Percentiles rank a stretch among this genome's conserved stretches.
Evolutionary conservation across 30 jellyfish, hydroid and myxozoan species (phyloP).

Genomic region (Mastigias papua): DNA sequence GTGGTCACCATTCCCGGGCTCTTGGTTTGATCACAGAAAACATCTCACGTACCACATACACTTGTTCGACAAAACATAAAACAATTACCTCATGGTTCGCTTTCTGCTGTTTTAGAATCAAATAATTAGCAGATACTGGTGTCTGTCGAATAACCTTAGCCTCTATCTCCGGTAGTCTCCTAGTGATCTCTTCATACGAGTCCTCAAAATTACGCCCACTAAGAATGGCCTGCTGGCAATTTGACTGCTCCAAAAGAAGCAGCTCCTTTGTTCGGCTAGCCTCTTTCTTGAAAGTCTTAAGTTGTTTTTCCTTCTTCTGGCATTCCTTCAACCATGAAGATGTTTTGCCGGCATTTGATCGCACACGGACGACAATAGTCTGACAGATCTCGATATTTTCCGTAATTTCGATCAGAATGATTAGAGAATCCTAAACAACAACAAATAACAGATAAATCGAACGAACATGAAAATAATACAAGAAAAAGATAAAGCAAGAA

Average conservation of each 20-base stretch:
- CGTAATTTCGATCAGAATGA: conserved; percentile 73
- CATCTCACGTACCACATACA: no score
- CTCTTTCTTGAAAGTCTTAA: conserved; percentile 48
- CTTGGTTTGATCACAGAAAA: no score
- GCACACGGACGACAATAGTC: conserved; percentile 54
- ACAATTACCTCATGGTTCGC: conserved; percentile 48
- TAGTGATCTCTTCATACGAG: conserved; percentile 58
- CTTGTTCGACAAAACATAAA: no score
- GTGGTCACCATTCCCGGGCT: no score
- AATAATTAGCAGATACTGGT: conserved; percentile 90
- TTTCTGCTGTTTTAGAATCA: conserved; percentile 84
- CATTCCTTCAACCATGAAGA: conserved; percentile 50
- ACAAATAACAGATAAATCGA: background rate
- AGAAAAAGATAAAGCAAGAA: background rate
- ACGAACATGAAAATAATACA: background rate
- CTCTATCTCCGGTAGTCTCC: conserved; percentile 90
- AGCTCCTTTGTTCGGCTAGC: conserved; percentile 12
- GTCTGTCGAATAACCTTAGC: conserved; percentile 81
- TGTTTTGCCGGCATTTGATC: conserved; percentile 18
- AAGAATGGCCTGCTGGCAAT: conserved; percentile 30
- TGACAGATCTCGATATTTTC: conserved; percentile 77
- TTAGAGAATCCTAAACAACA: conserved; percentile 54
- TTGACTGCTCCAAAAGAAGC: conserved; percentile 53
- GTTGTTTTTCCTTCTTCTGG: conserved; percentile 44
- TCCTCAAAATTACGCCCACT: conserved; percentile 73